Evolutionary conservation across 1,140 invertebrate genomes (phyloP).

Genomic region (Aphidius gifuensis): DNA sequence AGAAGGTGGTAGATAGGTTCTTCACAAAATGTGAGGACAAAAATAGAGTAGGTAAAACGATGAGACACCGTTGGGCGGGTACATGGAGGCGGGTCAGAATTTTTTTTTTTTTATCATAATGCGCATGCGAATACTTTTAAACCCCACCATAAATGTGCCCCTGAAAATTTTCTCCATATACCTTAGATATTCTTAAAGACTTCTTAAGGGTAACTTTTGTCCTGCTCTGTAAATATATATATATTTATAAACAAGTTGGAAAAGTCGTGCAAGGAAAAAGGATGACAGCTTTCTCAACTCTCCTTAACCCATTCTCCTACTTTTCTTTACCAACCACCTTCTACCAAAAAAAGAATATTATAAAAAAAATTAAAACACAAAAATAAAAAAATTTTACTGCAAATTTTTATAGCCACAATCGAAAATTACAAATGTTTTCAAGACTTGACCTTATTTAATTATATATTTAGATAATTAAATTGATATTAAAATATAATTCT

Average conservation of each 20-base stretch:
- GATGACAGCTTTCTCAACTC: slow-evolving; percentile 9
- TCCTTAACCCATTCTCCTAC: no score
- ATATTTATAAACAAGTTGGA: slow-evolving; percentile 2
- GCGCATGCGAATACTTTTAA: slow-evolving; percentile 55
- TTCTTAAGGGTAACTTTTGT: slow-evolving; percentile 55
- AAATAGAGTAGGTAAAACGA: slow-evolving; percentile 22
- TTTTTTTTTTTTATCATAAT: slow-evolving; percentile 38
- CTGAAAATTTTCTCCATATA: slow-evolving; percentile 16
- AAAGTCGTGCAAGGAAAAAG: not conserved
- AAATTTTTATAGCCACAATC: slow-evolving; percentile 4
- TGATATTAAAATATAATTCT: slow-evolving; percentile 28
- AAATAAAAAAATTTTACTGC: slow-evolving; percentile 3
- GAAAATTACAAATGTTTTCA: not conserved
- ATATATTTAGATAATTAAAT: no score
- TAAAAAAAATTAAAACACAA: slow-evolving; percentile 1
- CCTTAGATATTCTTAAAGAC: slow-evolving; percentile 50
- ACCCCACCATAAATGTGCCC: slow-evolving; percentile 20
- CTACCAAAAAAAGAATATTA: not conserved
- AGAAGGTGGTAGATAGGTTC: slow-evolving; percentile 28
- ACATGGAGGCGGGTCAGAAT: slow-evolving; percentile 49
- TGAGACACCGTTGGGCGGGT: slow-evolving; percentile 23
- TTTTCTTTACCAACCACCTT: no score
- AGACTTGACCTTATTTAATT: no score
- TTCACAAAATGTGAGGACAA: slow-evolving; percentile 23
- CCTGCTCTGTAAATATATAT: slow-evolving; percentile 31